A percentile compares a stretch with the other conserved stretches of the same genome.
Evolutionary conservation across 1,140 invertebrate genomes (phyloP).

Genomic region (Tribolium castaneum): DNA sequence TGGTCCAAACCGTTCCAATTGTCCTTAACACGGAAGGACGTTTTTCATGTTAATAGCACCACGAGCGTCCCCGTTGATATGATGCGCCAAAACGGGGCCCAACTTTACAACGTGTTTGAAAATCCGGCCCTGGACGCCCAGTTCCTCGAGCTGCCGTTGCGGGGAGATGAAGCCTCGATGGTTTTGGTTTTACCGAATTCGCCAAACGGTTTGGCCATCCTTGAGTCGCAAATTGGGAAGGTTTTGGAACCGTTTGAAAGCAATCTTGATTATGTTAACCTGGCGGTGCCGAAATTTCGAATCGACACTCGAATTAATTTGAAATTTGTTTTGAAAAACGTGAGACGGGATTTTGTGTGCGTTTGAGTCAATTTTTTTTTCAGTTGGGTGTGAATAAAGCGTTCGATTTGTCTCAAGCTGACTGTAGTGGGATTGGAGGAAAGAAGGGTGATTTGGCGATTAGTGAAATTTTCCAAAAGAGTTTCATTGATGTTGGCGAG

Average conservation of each 20-base stretch:
- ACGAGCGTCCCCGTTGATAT: slow-evolving; percentile 69
- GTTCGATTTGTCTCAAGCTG: slow-evolving; percentile 65
- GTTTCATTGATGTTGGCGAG: slow-evolving; percentile 75
- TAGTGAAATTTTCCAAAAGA: slow-evolving; percentile 69
- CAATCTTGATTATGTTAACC: slow-evolving; percentile 49
- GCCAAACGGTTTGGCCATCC: slow-evolving; percentile 64
- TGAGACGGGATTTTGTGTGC: slow-evolving; percentile 57
- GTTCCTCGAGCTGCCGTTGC: slow-evolving; percentile 70
- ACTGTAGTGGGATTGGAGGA: slow-evolving; percentile 67
- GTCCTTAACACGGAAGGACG: slow-evolving; percentile 66
- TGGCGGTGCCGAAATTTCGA: slow-evolving; percentile 77
- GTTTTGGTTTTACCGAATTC: slow-evolving; percentile 75
- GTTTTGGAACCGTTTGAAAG: slow-evolving; percentile 49
- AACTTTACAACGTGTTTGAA: slow-evolving; percentile 66
- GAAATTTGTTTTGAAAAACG: slow-evolving; percentile 68
- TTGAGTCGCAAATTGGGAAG: slow-evolving; percentile 57
- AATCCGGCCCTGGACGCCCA: slow-evolving; percentile 66
- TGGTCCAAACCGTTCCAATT: slow-evolving; percentile 71
- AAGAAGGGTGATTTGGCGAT: slow-evolving; percentile 39
- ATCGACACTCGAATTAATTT: slow-evolving; percentile 73
- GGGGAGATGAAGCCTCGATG: slow-evolving; percentile 71
- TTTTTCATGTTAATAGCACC: slow-evolving; percentile 59
- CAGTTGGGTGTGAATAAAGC: slow-evolving; percentile 67
- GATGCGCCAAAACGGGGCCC: slow-evolving; percentile 69
- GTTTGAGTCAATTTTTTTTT: slow-evolving; percentile 24